Base-by-base conservation (phyloP, 2,888 invertebrate species). In the Ectemnius lituratus region DNA sequence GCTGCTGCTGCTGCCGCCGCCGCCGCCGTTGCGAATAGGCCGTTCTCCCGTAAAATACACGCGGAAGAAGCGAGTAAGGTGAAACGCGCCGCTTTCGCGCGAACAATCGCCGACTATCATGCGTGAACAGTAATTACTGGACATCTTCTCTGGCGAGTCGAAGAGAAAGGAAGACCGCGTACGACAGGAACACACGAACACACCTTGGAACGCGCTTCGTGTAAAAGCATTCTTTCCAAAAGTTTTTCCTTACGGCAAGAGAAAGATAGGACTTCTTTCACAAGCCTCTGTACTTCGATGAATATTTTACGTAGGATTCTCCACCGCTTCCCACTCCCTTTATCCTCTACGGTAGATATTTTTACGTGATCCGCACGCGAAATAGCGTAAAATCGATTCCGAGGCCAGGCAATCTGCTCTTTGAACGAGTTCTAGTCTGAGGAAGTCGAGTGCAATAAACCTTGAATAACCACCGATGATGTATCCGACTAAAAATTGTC, bases 21-120 rank as follows among this genome's bases (percentile, higher is more conserved):
- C 37, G 37, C 37, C 37, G 37, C 37, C 37, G 37, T 37, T 37
- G 37, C 37, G 37, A 37, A 37, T 37, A 52, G 59, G 75, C 70
- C 14, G 62, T 70, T 75, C 75, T 47, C 37, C 66, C 49, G 75
- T 14, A 67, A 78, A 74, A 75, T 75, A 16, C 20, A 72, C 46
- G 62, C 59, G n/a, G 20, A 47, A 65, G 14, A 27, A 64, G 56
- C 62, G 62, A 37, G 56, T 61, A 67, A 67, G 49, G 66, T 47
- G 3, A 68, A 65, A 64, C 59, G n/a, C 16, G 20, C 11, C 13
- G 23, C 59, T 37, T 37, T 37, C 27, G n/a, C 61, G 28, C n/a
- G 59, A 52, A 59, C 47, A 60, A 52, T 67, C 37, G 52, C 27
- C 56, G 66, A 47, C 70, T 65, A 69, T 82, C 62, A 67, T 57